A percentile compares a stretch with the other conserved stretches of the same genome.
phyloP scores from a whole-genome alignment of 2,888 invertebrate genomes.

The Drosophila lacicola region DNA sequence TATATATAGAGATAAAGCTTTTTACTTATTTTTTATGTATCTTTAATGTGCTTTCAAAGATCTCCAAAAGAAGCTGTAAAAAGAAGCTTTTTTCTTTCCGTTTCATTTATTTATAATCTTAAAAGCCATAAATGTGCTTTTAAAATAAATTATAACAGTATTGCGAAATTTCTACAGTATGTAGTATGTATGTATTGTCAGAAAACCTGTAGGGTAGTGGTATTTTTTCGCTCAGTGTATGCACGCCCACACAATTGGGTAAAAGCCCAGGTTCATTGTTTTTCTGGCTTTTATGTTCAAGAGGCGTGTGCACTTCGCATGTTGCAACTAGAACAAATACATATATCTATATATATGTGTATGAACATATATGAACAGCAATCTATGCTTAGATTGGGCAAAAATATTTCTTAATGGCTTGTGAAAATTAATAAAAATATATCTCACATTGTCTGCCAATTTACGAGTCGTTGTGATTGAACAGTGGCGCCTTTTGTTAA shows the following conservation, averaged over 20 bases:
- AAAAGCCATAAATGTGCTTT: too few relatives aligned
- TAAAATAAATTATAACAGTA: too few relatives aligned
- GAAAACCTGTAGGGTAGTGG: too few relatives aligned
- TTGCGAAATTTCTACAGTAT: too few relatives aligned
- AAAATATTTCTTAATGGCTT: slow-evolving; percentile 23
- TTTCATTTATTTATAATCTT: too few relatives aligned
- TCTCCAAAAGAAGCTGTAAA: background rate
- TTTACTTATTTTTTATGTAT: background rate
- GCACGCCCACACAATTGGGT: slow-evolving; percentile 28
- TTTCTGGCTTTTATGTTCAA: slow-evolving; percentile 7
- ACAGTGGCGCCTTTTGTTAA: slow-evolving; percentile 13
- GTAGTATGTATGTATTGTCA: background rate
- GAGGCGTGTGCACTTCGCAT: slow-evolving; percentile 22
- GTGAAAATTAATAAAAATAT: slow-evolving; percentile 16
- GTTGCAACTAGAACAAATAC: background rate
- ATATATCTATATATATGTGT: slow-evolving; percentile 3
- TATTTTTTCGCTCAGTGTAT: slow-evolving; percentile 1
- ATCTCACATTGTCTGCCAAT: slow-evolving; percentile 48
- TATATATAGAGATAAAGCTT: too few relatives aligned
- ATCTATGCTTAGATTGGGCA: background rate
- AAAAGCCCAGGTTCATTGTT: slow-evolving; percentile 1
- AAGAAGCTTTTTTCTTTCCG: too few relatives aligned
- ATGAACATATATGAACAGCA: background rate
- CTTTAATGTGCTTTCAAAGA: slow-evolving; percentile 2
- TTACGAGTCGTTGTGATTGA: slow-evolving; percentile 12